Conservation (phyloP, 1,140 invertebrate genomes). For the Cydia strobilella region DNA sequence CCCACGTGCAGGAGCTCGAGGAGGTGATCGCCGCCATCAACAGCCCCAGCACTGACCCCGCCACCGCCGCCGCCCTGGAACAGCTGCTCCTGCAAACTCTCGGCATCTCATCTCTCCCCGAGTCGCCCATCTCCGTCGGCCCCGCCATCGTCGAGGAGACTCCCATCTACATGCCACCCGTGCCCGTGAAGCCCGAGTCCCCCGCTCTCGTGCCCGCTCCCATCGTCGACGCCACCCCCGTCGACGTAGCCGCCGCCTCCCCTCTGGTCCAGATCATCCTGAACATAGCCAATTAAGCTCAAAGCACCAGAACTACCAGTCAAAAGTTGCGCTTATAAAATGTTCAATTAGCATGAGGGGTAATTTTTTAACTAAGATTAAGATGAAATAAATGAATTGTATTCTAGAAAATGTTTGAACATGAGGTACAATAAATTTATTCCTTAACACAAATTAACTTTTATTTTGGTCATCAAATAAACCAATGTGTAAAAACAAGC, state of each 20-base stretch:
- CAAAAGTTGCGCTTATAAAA: slow-evolving; percentile 14
- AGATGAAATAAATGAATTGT: neutral
- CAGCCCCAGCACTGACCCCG: slow-evolving; percentile 63
- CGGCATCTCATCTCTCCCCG: slow-evolving; percentile 34
- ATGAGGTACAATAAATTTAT: slow-evolving; percentile 26
- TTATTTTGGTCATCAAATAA: neutral
- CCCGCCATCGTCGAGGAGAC: slow-evolving; percentile 42
- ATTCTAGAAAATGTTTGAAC: slow-evolving; percentile 19
- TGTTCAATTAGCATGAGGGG: neutral
- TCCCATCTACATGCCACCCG: no score
- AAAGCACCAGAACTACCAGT: slow-evolving; percentile 14
- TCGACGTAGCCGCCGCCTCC: slow-evolving; percentile 34
- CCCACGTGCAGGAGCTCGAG: slow-evolving; percentile 47
- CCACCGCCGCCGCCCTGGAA: slow-evolving; percentile 59
- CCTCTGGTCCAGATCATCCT: slow-evolving; percentile 64
- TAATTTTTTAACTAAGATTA: slow-evolving; percentile 12
- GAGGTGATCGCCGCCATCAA: slow-evolving; percentile 61
- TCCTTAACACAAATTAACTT: slow-evolving; percentile 15
- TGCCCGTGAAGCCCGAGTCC: neutral
- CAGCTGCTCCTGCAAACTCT: slow-evolving; percentile 52
- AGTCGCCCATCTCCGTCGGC: slow-evolving; percentile 36
- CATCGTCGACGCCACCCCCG: neutral
- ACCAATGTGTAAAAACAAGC: no score
- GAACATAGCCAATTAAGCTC: slow-evolving; percentile 48
- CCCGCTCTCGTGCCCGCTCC: neutral